Conservation (phyloP, 2,113 vertebrate genomes). For the Leucopternis melanops region DNA sequence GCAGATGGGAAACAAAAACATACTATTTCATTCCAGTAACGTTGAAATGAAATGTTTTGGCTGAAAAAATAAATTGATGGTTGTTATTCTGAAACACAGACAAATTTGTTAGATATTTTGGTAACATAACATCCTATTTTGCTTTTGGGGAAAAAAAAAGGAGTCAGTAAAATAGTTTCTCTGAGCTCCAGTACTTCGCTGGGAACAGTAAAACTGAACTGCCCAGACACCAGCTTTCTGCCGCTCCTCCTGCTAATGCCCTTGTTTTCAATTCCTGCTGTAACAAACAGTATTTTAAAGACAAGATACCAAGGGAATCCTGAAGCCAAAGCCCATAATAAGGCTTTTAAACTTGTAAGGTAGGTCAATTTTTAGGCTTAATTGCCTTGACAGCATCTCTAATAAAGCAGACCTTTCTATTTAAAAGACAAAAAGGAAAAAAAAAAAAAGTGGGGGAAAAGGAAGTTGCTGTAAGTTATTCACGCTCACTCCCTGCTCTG, state of each 20-base stretch:
- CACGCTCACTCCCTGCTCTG: neutral
- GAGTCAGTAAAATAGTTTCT: neutral
- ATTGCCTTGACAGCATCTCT: neutral
- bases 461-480: neutral
- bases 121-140: neutral
- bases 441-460: no score
- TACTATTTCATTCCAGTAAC: neutral
- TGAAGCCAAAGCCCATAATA: conserved; percentile 21
- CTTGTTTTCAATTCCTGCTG: neutral
- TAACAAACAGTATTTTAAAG: neutral
- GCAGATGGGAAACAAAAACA: conserved; percentile 18
- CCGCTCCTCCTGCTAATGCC: neutral
- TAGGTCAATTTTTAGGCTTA: conserved; percentile 24
- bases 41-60: conserved; percentile 17
- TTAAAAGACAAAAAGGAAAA: neutral
- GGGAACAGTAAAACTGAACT: neutral
- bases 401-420: neutral
- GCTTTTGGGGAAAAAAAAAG: neutral
- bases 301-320: conserved; percentile 3
- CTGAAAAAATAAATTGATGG: neutral
- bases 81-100: neutral
- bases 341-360: conserved; percentile 13
- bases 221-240: neutral
- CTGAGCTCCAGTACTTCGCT: neutral
- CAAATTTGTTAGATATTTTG: neutral